Base-by-base conservation (phyloP, 2,888 invertebrate genomes). In the Linyphia triangularis region DNA sequence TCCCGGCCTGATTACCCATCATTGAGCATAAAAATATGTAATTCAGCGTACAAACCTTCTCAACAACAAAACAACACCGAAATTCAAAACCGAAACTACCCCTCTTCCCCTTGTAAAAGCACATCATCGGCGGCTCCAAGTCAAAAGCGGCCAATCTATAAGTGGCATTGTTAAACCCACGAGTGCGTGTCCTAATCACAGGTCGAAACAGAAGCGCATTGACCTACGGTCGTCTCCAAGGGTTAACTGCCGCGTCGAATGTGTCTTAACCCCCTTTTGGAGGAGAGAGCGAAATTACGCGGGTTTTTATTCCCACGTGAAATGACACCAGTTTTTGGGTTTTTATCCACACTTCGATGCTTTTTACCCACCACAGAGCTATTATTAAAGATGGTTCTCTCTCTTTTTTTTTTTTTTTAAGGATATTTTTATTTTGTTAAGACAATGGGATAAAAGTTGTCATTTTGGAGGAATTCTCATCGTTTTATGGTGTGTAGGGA, bases 241-340 rank as follows among this genome's bases (percentile, higher is more conserved):
- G 65, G 83, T 82, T 82, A 82, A 79, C 26, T 82, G 82, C 70
- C 82, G 37, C 37, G 16, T 16, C 51, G 51, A 51, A 28, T n/a
- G 82, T 70, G 82, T 82, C 82, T 59, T 82, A 82, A 73, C 73
- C 83, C 16, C 51, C n/a, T 51, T 40, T 16, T 3, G 40, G 16
- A 13, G 16, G 16, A 40, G 4, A 3, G 51, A 57, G 9, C 51
- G 57, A 57, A 73, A 43, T 67, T 6, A 30, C 33, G 30, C 33
- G 30, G 16, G 59, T 37, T 77, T 57, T 63, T 77, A 10, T 61
- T 83, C 83, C 83, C 83, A 83, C 73, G 83, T 83, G 83, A 83
- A 83, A 65, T 13, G 28, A 9, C 24, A 43, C 16, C n/a, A 37
- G 51, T 5, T 51, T 51, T 16, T 16, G 51, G n/a, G 67, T 26